Percentiles rank a stretch among this genome's conserved stretches.
phyloP scores from a whole-genome alignment of 2,888 invertebrate species.

The Ormyrus labotus region DNA sequence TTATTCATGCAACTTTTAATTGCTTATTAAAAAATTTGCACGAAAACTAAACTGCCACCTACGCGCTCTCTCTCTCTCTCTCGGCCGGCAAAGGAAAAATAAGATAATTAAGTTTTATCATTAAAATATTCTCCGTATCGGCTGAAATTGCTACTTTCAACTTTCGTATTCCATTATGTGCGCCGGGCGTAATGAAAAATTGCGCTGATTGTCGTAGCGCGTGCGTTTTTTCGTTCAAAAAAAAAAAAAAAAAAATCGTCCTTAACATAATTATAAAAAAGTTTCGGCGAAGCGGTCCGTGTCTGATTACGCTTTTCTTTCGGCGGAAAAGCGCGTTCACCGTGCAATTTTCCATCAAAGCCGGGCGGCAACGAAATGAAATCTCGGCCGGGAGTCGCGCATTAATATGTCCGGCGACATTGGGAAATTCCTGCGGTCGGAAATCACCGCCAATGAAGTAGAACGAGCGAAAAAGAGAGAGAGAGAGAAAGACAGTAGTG shows the following conservation, averaged over 20 bases:
- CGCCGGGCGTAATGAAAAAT: neutral
- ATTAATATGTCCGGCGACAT: conserved; percentile 32
- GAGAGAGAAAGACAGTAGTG: conserved; percentile 54
- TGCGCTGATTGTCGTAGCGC: no score
- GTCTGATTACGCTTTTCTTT: no score
- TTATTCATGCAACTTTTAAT: conserved; percentile 53
- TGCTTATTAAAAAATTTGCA: conserved; percentile 53
- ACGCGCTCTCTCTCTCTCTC: no score
- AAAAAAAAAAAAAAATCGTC: no score
- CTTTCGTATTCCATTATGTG: no score
- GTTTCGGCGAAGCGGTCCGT: no score
- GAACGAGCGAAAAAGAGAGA: conserved; percentile 41
- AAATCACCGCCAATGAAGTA: conserved; percentile 37
- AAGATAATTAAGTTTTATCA: conserved; percentile 41
- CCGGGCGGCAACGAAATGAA: conserved; percentile 14
- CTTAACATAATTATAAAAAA: no score
- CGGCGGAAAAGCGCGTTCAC: neutral
- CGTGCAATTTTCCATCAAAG: conserved; percentile 12
- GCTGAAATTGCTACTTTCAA: no score
- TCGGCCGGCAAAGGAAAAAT: conserved; percentile 8
- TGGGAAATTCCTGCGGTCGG: conserved; percentile 38
- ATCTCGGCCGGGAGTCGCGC: neutral
- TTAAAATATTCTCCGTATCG: neutral
- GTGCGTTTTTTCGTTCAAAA: no score
- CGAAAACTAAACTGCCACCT: conserved; percentile 4